These are phyloP conservation scores for Sphaerophoria rueppellii DNA, from an alignment of 2,888 invertebrate species.

Conservation along the genomic window DNA sequence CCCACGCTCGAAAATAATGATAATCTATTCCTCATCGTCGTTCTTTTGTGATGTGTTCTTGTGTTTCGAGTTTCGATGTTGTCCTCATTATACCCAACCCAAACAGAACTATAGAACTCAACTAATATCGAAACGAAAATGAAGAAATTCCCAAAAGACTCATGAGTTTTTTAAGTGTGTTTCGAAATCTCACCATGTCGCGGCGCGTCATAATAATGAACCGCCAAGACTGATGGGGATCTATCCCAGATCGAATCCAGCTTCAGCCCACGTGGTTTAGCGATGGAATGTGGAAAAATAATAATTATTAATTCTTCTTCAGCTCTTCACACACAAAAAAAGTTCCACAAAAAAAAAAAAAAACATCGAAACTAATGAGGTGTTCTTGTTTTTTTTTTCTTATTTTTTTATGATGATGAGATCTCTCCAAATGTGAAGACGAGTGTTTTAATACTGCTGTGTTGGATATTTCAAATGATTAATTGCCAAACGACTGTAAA, in stretches of 20 bases:
- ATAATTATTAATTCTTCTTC: conserved; percentile 69
- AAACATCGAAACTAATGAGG: conserved; percentile 68
- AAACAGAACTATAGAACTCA: neutral
- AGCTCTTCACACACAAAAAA: conserved; percentile 47
- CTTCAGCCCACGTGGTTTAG: conserved; percentile 43
- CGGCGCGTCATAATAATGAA: conserved; percentile 33
- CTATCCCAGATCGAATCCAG: conserved; percentile 23
- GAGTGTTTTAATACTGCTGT: conserved; percentile 29
- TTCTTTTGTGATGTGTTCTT: neutral
- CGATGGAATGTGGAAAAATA: conserved; percentile 45
- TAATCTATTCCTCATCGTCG: conserved; percentile 41
- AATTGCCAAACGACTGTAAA: conserved; percentile 72
- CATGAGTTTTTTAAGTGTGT: conserved; percentile 61
- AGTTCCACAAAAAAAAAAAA: conserved; percentile 28
- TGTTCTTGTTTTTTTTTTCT: conserved; percentile 45
- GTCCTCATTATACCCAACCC: conserved; percentile 18
- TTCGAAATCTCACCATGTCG: conserved; percentile 64
- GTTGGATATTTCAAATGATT: conserved; percentile 58
- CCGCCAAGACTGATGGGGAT: conserved; percentile 40
- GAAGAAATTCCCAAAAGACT: conserved; percentile 54
- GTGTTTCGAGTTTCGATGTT: conserved; percentile 10
- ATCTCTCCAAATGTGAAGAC: conserved; percentile 32
- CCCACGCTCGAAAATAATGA: conserved; percentile 63
- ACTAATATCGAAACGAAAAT: conserved; percentile 25
- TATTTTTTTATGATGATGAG: conserved; percentile 36